Percentiles rank a stretch among this genome's conserved stretches.
phyloP scores from a whole-genome alignment of 2,797 vertebrate genomes.

The Notamacropus eugenii region DNA sequence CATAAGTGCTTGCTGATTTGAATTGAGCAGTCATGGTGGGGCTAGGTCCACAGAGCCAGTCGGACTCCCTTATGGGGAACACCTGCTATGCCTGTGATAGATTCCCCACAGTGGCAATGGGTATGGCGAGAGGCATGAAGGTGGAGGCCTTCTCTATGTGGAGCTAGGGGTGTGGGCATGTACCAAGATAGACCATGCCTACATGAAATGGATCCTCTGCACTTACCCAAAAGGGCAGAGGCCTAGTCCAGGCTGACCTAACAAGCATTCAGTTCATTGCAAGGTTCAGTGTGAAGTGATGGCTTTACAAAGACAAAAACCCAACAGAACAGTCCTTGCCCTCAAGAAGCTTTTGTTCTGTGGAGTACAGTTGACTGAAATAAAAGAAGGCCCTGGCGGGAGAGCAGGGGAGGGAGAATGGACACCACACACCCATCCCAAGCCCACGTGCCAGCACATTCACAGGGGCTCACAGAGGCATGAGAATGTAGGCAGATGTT shows the following conservation, averaged over 20 bases:
- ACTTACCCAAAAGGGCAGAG: background rate
- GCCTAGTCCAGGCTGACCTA: background rate
- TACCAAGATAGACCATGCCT: background rate
- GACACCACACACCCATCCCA: background rate
- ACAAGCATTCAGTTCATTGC: background rate
- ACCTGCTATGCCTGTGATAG: background rate
- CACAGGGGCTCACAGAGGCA: background rate
- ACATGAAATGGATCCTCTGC: background rate
- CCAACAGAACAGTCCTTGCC: background rate
- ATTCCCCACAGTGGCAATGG: background rate
- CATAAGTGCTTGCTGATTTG: background rate
- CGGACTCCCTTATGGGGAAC: background rate
- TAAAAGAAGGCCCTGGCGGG: background rate
- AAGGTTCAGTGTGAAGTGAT: background rate
- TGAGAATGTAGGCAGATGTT: background rate
- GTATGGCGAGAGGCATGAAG: background rate
- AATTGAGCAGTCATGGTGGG: background rate
- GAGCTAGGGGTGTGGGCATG: background rate
- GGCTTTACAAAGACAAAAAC: background rate
- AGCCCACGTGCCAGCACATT: background rate
- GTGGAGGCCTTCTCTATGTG: background rate
- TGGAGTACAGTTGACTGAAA: background rate
- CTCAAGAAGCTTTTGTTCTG: background rate
- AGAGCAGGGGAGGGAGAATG: background rate
- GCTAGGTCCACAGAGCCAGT: background rate